Evolutionary conservation across 1,140 invertebrate species (phyloP), one percentile per base, ranked within the genome.

Genomic region (Agraylea sexmaculata): DNA sequence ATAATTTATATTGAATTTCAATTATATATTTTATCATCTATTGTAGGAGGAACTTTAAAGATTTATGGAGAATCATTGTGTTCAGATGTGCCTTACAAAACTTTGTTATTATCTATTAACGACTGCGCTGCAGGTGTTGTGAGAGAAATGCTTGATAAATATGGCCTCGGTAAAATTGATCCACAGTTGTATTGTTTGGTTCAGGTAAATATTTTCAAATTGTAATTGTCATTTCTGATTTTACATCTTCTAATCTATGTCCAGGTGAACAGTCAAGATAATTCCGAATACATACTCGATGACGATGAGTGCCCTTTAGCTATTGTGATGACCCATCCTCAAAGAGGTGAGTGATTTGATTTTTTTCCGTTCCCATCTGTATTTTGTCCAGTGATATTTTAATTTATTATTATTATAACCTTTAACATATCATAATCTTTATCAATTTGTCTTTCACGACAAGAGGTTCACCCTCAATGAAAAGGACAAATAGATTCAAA

Each of bases 11-110:
- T 18, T 15, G 15, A 8, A 27, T 27, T 27, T 27, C n/a, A 8
- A 27, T n/a, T 25, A 35, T 40, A 40, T 37, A 25, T 37, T 25
- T 25, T 32, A 10, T 34, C 12, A 10, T 11, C 19, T 35, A n/a
- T 38, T 48, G 70, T 69, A 62, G 87, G 95, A 34, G 95, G 94
- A 32, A 97, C 92, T 4, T 64, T 99, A 17, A 96, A 98, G 67
- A 96, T 99, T 51, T 98, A 97, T 65, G 95, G 95, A 17, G 90
- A 95, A 60, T 87, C 90, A 10, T 69, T 99, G 5, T 91, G 90
- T 56, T 83, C 87, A 53, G 92, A 96, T 68, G 90, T 97, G 45
- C 94, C 95, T 28, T 99, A 99, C 64, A 98, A 99, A 69, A 98
- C 95, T 2, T 67, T 99, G 25, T 70, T 99, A 45, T 68, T 99